Percentiles rank a stretch among this genome's conserved stretches.
These are phyloP conservation scores for Apodemus agrarius DNA, from an alignment of 2,797 vertebrate species.

Conservation along the genomic window DNA sequence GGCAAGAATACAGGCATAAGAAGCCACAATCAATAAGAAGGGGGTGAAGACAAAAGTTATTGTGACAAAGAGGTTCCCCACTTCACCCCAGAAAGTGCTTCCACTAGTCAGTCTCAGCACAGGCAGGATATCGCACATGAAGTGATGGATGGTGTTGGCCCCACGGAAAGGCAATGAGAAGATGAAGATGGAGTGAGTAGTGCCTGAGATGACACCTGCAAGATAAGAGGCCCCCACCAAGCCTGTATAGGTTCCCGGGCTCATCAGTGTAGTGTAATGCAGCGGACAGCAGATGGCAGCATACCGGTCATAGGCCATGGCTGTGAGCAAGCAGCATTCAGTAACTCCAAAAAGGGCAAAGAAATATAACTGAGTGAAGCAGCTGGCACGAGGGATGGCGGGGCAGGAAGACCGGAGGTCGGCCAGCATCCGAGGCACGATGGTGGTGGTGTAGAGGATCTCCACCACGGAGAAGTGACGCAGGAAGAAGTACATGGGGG, in stretches of 20 bases:
- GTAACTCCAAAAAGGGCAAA: conserved; percentile 62
- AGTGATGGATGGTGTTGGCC: conserved; percentile 53
- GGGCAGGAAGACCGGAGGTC: conserved; percentile 39
- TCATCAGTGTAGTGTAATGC: conserved; percentile 39
- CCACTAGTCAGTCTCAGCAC: conserved; percentile 63
- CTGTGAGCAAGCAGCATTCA: conserved; percentile 65
- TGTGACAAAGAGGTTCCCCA: conserved; percentile 15
- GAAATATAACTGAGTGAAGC: conserved; percentile 70
- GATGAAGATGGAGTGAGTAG: conserved; percentile 49
- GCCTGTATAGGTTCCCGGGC: accelerated
- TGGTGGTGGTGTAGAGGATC: conserved; percentile 65
- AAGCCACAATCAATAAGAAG: conserved; percentile 82
- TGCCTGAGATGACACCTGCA: conserved; percentile 42
- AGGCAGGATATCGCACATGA: conserved; percentile 65
- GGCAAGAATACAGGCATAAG: conserved; percentile 80
- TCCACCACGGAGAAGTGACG: conserved; percentile 71
- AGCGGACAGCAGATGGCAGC: conserved; percentile 54
- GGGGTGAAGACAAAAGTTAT: conserved; percentile 62
- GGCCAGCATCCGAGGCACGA: conserved; percentile 52
- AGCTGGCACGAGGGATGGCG: conserved; percentile 26
- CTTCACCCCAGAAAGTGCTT: conserved; percentile 53
- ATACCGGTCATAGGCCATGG: conserved; percentile 68
- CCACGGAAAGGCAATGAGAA: conserved; percentile 59
- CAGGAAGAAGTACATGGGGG: conserved; percentile 74
- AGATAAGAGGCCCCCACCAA: conserved; percentile 48